A percentile compares a stretch with the other conserved stretches of the same genome.
phyloP scores from a whole-genome alignment of 2,888 invertebrate genomes.

The Parnassius smintheus region DNA sequence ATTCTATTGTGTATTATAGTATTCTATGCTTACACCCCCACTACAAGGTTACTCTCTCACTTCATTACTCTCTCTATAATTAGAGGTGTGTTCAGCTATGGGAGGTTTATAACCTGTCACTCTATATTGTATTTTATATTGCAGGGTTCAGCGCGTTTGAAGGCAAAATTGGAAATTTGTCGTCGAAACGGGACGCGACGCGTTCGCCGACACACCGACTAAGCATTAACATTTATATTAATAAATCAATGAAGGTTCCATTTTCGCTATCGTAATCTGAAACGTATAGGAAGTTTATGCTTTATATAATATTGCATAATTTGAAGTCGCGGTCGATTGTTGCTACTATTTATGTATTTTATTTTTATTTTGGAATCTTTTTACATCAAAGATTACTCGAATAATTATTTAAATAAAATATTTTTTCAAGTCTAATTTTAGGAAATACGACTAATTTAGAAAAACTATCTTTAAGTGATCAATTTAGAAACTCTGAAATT shows the following conservation, averaged over 20 bases:
- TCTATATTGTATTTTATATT: constrained; percentile 27
- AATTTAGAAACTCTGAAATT: no score
- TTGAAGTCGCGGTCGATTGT: constrained; percentile 15
- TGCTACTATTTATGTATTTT: neutral
- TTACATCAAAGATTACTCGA: no score
- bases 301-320: neutral
- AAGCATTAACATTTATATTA: constrained; percentile 30
- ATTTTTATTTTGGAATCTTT: neutral
- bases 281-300: neutral
- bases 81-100: no score
- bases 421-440: no score
- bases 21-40: no score
- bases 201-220: constrained; percentile 56
- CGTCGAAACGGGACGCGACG: constrained; percentile 38
- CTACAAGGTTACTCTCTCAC: no score
- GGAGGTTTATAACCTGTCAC: no score
- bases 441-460: no score
- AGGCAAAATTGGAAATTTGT: constrained; percentile 42
- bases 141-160: constrained; percentile 61
- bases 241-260: constrained; percentile 1
- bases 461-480: no score
- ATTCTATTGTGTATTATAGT: no score
- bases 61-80: no score
- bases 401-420: no score
- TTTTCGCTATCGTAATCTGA: constrained; percentile 5